Percentiles rank a stretch among this genome's conserved stretches.
Evolutionary conservation across 2,888 invertebrate genomes (phyloP).

Genomic region (Nudaria mundana): DNA sequence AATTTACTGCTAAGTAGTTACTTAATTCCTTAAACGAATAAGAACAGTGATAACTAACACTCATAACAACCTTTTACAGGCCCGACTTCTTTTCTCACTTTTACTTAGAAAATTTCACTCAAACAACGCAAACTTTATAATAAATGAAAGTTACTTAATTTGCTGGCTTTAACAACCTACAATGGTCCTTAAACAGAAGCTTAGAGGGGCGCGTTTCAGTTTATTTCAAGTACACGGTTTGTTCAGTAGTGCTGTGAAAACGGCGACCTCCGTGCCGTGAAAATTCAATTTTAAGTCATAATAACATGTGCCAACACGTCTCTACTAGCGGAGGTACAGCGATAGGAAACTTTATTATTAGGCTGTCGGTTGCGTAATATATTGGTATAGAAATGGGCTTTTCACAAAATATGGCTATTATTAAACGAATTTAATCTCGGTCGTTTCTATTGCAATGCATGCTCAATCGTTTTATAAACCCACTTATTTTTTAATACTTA

Average conservation of each 20-base stretch:
- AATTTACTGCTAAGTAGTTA: too few species aligned
- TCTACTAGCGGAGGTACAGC: conserved; percentile 2
- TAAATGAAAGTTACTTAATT: conserved; percentile 10
- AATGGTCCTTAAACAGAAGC: conserved; percentile 13
- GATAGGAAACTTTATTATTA: conserved; percentile 10
- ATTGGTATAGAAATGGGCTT: not conserved
- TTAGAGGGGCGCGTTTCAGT: conserved; percentile 10
- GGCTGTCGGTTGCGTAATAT: conserved; percentile 1
- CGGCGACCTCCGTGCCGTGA: conserved; percentile 13
- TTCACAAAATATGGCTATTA: not conserved
- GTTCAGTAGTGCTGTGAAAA: conserved; percentile 29
- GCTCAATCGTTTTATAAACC: too few species aligned
- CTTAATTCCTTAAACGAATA: too few species aligned
- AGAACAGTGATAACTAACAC: too few species aligned
- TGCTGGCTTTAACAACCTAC: conserved; percentile 9
- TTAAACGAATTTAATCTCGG: not conserved
- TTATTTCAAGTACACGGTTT: conserved; percentile 26
- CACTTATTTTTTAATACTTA: too few species aligned
- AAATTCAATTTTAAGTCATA: conserved; percentile 32
- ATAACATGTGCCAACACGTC: conserved; percentile 20
- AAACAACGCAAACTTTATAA: conserved; percentile 9
- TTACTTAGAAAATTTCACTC: not conserved
- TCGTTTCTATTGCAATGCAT: too few species aligned
- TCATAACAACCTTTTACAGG: not conserved
- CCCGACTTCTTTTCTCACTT: too few species aligned